Evolutionary conservation across 2,888 invertebrate genomes (phyloP), one percentile per base, ranked within the genome.

Genomic region (Mesodorylaimus sp.): DNA sequence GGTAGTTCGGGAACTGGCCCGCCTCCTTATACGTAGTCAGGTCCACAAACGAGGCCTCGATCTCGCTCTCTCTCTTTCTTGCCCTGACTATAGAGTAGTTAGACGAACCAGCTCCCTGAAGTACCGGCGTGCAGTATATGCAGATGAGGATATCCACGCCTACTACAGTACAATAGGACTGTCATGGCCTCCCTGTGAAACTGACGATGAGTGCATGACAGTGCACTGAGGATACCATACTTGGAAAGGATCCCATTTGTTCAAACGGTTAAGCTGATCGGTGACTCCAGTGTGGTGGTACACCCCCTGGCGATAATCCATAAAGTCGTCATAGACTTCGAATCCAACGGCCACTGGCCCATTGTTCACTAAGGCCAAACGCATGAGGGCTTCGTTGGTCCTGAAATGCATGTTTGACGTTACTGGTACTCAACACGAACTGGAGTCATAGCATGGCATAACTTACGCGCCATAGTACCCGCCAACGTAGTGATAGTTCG

Each of bases 311-410:
- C 54, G 52, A 54, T 67, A 72, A 46, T 60, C 52, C 54, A 62
- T 53, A 54, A 70, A 70, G 54, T 71, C 72, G 25, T 56, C 50
- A 55, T 70, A 69, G 5, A 73, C 73, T 53, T 69, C 66, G 56
- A 73, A 70, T 1, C 67, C 64, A 1, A 73, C 68, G 3, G 70
- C 63, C 37, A 73, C 53, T 1, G 73, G 73, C 1, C 73, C 73
- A 50, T 67, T 61, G 24, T 66, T 54, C 5, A 70, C 63, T 32
- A 73, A 56, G n/a, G 67, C 66, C 25, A 67, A 48, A 53, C 58
- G 65, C 72, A 73, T 71, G 42, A 64, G 52, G 10, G 65, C 64
- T 54, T 73, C 72, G 53, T 70, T 72, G 55, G 71, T 71, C 2
- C 68, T 68, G 55, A 1, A 57, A 58, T 45, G 47, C 23, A 38